These are phyloP conservation scores for Cassiopea xamachana DNA, from an alignment of 30 jellyfish, hydroid and myxozoan species.

Conservation along the genomic window DNA sequence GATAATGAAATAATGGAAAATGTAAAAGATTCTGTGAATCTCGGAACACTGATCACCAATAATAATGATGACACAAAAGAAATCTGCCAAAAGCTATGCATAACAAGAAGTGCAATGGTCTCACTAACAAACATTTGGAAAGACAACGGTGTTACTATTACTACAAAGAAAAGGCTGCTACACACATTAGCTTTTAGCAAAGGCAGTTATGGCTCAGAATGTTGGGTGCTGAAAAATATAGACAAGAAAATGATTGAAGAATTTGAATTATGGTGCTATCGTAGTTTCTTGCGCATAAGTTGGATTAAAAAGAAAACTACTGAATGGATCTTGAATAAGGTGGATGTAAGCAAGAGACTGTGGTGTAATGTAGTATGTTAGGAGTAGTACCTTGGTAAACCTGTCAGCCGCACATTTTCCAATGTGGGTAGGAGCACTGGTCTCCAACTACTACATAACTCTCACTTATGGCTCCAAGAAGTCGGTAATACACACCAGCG, in stretches of 20 bases:
- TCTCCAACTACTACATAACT: too few species aligned
- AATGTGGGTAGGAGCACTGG: too few species aligned
- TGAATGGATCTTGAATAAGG: constrained; percentile 19
- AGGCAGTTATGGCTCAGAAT: constrained; percentile 48
- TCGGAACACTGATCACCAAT: not conserved
- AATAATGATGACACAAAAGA: not conserved
- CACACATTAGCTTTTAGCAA: constrained; percentile 5
- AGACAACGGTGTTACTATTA: not conserved
- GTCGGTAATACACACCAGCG: too few species aligned
- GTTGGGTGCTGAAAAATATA: constrained; percentile 28
- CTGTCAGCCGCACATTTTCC: too few species aligned
- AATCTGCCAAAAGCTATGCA: constrained; percentile 4
- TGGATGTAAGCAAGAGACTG: not conserved
- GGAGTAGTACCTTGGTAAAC: too few species aligned
- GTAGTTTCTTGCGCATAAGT: constrained; percentile 37
- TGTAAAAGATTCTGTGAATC: not conserved
- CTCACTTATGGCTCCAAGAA: too few species aligned
- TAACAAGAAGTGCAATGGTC: not conserved
- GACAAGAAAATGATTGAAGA: constrained; percentile 25
- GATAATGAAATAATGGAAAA: not conserved
- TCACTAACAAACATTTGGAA: not conserved
- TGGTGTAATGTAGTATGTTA: too few species aligned
- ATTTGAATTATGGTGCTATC: constrained; percentile 34
- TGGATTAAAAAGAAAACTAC: constrained; percentile 52
- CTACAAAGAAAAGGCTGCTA: constrained; percentile 31